A percentile compares a stretch with the other conserved stretches of the same genome.
Conservation (phyloP, 2,888 invertebrate genomes). For the Drosophila algonquin region DNA sequence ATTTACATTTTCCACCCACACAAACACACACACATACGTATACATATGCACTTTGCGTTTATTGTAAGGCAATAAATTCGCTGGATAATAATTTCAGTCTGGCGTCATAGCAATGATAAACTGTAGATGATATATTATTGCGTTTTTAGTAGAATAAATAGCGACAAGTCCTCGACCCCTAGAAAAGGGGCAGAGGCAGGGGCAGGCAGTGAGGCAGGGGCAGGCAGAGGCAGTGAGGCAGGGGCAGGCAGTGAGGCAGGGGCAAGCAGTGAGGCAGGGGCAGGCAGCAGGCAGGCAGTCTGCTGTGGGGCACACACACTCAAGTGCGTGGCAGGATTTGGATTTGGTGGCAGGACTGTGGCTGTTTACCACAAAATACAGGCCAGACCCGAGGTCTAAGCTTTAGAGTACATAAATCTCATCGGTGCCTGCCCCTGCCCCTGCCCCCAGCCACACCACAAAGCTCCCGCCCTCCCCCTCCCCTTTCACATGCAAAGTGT, state of each 20-base stretch:
- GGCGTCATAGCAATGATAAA: constrained; percentile 82
- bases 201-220: constrained; percentile 15
- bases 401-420: constrained; percentile 53
- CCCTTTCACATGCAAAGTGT: constrained; percentile 70
- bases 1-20: background rate
- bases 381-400: constrained; percentile 40
- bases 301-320: constrained; percentile 15
- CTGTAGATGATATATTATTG: constrained; percentile 82
- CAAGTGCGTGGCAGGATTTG: constrained; percentile 75
- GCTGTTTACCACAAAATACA: constrained; percentile 57
- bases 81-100: constrained; percentile 81
- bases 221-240: constrained; percentile 19
- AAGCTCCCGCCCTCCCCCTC: constrained; percentile 16
- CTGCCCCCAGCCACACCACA: constrained; percentile 1
- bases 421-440: constrained; percentile 7
- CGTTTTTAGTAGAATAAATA: constrained; percentile 74
- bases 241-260: background rate
- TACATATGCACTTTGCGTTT: constrained; percentile 57
- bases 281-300: constrained; percentile 13
- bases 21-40: constrained; percentile 1
- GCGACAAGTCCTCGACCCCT: constrained; percentile 38
- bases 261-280: constrained; percentile 14
- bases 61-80: constrained; percentile 80
- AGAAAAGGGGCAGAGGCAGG: background rate
- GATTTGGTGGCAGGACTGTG: constrained; percentile 54